These are phyloP conservation scores for Holcopasites calliopsidis DNA, from an alignment of 1,140 invertebrate genomes.

Conservation along the genomic window DNA sequence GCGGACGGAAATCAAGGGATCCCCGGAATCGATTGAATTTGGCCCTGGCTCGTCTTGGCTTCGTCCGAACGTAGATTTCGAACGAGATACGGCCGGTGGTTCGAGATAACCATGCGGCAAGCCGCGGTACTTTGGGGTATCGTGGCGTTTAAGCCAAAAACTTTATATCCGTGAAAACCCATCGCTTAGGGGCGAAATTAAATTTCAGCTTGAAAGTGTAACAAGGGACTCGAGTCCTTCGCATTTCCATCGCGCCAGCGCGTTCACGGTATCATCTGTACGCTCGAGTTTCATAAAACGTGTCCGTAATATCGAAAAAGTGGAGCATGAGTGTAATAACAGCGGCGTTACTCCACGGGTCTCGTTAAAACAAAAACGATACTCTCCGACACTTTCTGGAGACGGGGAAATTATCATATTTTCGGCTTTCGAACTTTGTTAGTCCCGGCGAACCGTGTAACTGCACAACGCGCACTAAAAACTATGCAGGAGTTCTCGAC, in stretches of 20 bases:
- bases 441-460: neutral
- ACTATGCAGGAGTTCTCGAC: neutral
- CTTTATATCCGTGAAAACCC: too few species aligned
- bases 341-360: slow-evolving; percentile 5
- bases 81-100: neutral
- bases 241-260: neutral
- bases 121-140: too few species aligned
- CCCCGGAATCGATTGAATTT: slow-evolving; percentile 42
- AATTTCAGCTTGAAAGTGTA: neutral
- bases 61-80: neutral
- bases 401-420: slow-evolving; percentile 34
- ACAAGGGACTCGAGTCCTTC: neutral
- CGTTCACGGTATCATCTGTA: neutral
- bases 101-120: neutral
- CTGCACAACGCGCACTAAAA: slow-evolving; percentile 9
- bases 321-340: slow-evolving; percentile 19
- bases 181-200: neutral
- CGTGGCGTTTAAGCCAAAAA: too few species aligned
- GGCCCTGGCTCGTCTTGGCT: neutral
- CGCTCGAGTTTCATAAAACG: slow-evolving; percentile 18
- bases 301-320: slow-evolving; percentile 31
- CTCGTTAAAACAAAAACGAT: slow-evolving; percentile 39
- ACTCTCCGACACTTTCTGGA: slow-evolving; percentile 15
- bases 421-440: slow-evolving; percentile 5
- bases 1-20: slow-evolving; percentile 44